Evolutionary conservation across 64 coral and sea anemone genomes (phyloP).

Genomic region (Actinia equina): DNA sequence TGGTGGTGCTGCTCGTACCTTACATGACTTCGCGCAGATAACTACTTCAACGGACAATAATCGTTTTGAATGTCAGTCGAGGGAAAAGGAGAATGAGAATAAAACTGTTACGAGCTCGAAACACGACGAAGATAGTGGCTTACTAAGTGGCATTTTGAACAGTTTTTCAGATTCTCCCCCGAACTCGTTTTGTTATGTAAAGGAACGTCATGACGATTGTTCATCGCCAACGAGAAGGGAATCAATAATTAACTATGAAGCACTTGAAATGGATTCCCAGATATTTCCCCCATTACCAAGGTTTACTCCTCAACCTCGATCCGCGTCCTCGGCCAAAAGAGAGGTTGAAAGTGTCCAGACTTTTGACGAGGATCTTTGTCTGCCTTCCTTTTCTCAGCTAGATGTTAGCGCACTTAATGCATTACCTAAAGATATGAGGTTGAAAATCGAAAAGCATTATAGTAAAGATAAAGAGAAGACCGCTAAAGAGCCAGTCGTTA

Average conservation of each 20-base stretch:
- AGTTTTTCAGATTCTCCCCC: background rate
- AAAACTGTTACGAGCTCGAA: background rate
- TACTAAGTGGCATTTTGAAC: background rate
- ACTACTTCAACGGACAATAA: background rate
- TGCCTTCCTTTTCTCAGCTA: conserved; percentile 82
- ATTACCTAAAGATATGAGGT: conserved; percentile 79
- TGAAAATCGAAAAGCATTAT: conserved; percentile 59
- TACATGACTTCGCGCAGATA: conserved; percentile 28
- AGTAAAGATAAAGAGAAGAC: conserved; percentile 57
- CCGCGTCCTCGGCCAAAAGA: background rate
- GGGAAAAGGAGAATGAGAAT: background rate
- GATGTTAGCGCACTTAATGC: conserved; percentile 70
- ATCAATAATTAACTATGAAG: background rate
- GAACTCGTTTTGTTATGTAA: conserved; percentile 4
- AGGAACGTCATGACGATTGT: background rate
- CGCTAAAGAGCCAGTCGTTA: background rate
- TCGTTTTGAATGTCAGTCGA: background rate
- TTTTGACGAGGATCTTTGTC: background rate
- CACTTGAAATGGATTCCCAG: background rate
- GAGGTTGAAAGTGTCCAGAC: background rate
- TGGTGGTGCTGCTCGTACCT: conserved; percentile 14
- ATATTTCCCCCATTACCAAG: conserved; percentile 66
- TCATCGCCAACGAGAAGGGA: background rate
- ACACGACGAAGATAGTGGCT: background rate
- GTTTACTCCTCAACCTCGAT: conserved; percentile 41